phyloP scores from a whole-genome alignment of 2,797 vertebrate genomes.

The Myripristis murdjan region DNA sequence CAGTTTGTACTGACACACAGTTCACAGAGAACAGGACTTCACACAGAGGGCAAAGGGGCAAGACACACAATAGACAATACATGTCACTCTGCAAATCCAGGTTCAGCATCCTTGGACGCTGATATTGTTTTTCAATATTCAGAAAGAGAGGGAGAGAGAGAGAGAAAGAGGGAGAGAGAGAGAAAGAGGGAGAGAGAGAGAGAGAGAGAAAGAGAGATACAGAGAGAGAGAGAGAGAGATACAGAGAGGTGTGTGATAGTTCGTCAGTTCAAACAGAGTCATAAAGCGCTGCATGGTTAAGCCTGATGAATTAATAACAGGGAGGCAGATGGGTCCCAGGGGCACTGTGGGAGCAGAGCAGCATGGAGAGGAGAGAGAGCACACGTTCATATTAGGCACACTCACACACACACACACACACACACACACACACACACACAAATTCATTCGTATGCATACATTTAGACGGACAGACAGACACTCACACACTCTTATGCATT shows the following conservation, averaged over 20 bases:
- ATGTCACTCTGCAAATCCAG: conserved; percentile 47
- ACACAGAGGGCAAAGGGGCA: conserved; percentile 13
- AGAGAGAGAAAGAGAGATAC: too few relatives aligned
- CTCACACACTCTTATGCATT: conserved; percentile 67
- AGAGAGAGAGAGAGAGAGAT: conserved; percentile 32
- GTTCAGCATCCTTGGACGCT: conserved; percentile 60
- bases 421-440: conserved; percentile 43
- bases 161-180: conserved; percentile 32
- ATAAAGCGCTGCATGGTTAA: conserved; percentile 88
- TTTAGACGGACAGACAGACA: conserved; percentile 49
- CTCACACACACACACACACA: conserved; percentile 37
- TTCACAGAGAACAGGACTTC: conserved; percentile 1
- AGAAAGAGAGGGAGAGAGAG: not conserved
- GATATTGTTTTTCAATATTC: conserved; percentile 74
- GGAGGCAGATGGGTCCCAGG: conserved; percentile 88
- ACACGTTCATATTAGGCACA: conserved; percentile 56
- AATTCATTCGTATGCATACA: conserved; percentile 37
- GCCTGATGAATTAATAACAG: conserved; percentile 89
- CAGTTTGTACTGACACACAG: not conserved
- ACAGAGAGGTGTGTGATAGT: conserved; percentile 79
- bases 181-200: not conserved
- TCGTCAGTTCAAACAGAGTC: conserved; percentile 86
- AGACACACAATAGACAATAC: conserved; percentile 33
- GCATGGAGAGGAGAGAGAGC: conserved; percentile 73
- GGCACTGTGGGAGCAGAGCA: conserved; percentile 83